These are phyloP conservation scores for Heliconius hermathena DNA, from an alignment of 1,140 invertebrate species.

Conservation along the genomic window DNA sequence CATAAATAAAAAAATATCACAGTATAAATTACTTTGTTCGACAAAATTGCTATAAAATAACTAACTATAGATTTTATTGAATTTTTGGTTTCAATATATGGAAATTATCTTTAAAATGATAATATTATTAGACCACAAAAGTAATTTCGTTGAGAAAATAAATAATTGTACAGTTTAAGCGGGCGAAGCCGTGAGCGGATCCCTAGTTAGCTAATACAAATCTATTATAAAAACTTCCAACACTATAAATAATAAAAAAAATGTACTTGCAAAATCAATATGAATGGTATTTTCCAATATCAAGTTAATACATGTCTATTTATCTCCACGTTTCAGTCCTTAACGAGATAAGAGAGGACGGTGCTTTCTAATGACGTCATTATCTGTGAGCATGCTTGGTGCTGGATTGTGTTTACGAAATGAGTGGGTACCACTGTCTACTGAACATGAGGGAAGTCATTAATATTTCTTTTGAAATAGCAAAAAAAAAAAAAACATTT, in stretches of 20 bases:
- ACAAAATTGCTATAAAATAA: no score
- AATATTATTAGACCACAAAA: no score
- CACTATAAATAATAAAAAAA: not conserved
- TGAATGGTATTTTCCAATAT: not conserved
- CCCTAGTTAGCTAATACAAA: not conserved
- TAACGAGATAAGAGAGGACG: constrained; percentile 8
- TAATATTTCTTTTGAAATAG: not conserved
- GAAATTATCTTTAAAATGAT: no score
- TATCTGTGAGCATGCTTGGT: constrained; percentile 14
- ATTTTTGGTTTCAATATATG: no score
- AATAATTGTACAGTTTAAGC: no score
- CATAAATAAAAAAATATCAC: no score
- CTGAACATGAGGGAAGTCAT: not conserved
- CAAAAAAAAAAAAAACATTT: no score
- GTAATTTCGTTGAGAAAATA: no score
- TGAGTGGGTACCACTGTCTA: not conserved
- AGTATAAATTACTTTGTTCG: no score
- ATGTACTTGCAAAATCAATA: not conserved
- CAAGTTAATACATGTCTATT: constrained; percentile 11
- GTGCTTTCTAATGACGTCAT: constrained; percentile 11
- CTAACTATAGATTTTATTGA: no score
- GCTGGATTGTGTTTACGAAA: constrained; percentile 1
- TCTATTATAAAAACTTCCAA: not conserved
- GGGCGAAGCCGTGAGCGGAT: no score
- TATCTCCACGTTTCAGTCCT: constrained; percentile 1